A percentile compares a stretch with the other conserved stretches of the same genome.
Evolutionary conservation across 2,888 invertebrate species (phyloP).

Genomic region (Harmothoe impar): DNA sequence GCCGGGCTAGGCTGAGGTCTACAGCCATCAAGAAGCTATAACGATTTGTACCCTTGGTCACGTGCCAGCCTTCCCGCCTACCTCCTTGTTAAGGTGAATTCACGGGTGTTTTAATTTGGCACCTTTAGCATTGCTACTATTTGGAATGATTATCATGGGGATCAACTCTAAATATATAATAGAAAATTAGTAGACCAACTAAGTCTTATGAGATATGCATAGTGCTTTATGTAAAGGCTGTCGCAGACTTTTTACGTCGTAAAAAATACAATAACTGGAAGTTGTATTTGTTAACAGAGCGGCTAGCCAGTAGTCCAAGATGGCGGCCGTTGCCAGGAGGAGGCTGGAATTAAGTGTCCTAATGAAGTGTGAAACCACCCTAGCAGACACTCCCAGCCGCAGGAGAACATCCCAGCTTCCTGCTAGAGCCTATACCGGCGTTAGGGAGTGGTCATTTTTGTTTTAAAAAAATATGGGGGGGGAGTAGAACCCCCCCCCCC

Average conservation of each 20-base stretch:
- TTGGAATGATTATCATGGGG: not conserved
- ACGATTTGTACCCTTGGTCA: constrained; percentile 47
- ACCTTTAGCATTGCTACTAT: not conserved
- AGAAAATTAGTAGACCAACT: not conserved
- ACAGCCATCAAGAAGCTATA: constrained; percentile 21
- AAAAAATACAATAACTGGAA: not conserved
- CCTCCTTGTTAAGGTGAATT: not conserved
- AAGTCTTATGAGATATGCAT: not conserved
- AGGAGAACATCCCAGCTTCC: not conserved
- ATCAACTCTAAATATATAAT: not conserved
- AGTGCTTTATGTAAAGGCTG: no score
- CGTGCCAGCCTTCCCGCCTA: constrained; percentile 4
- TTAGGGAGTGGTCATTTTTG: no score
- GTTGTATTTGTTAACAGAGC: not conserved
- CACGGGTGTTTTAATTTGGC: not conserved
- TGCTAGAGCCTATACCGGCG: no score
- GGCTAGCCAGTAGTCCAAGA: not conserved
- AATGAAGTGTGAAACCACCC: constrained; percentile 34
- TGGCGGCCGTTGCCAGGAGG: constrained; percentile 49
- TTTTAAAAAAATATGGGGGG: no score
- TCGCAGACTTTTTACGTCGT: not conserved
- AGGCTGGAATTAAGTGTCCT: not conserved
- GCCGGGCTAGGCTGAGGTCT: not conserved
- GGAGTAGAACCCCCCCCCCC: no score
- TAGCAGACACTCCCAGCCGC: not conserved